Conservation (phyloP, 2,113 vertebrate species). For the Philantomba maxwellii region DNA sequence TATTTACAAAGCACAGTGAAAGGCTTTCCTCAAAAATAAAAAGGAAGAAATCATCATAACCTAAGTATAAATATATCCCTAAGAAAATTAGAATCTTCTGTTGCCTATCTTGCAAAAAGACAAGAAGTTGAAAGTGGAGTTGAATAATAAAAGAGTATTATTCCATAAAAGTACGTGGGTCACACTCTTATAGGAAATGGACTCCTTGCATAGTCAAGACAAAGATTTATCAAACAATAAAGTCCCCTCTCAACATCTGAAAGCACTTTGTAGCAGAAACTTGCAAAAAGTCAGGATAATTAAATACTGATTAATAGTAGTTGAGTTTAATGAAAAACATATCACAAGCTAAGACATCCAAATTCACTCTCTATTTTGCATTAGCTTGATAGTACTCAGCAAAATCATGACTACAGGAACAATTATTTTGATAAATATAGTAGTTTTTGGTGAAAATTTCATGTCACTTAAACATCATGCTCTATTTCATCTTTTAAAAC, state of each 20-base stretch:
- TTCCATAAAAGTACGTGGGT: not conserved
- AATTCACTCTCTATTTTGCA: not conserved
- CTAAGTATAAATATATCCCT: not conserved
- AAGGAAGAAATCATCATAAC: not conserved
- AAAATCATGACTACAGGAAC: not conserved
- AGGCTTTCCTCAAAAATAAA: not conserved
- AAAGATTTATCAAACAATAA: not conserved
- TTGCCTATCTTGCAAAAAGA: not conserved
- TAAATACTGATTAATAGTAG: not conserved
- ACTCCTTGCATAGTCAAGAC: not conserved
- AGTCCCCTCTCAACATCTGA: not conserved
- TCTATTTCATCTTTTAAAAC: not conserved
- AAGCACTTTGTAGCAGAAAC: not conserved
- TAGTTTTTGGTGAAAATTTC: not conserved
- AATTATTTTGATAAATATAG: not conserved
- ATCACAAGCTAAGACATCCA: not conserved
- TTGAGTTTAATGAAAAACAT: not conserved
- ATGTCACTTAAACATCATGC: not conserved
- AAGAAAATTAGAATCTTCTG: not conserved
- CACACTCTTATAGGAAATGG: not conserved
- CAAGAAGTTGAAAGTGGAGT: not conserved
- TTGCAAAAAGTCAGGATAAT: not conserved
- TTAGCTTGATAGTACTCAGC: not conserved
- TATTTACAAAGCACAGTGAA: not conserved
- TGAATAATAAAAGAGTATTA: not conserved